These are phyloP conservation scores for Microtus oregoni DNA, from an alignment of 2,113 vertebrate species.

Conservation along the genomic window DNA sequence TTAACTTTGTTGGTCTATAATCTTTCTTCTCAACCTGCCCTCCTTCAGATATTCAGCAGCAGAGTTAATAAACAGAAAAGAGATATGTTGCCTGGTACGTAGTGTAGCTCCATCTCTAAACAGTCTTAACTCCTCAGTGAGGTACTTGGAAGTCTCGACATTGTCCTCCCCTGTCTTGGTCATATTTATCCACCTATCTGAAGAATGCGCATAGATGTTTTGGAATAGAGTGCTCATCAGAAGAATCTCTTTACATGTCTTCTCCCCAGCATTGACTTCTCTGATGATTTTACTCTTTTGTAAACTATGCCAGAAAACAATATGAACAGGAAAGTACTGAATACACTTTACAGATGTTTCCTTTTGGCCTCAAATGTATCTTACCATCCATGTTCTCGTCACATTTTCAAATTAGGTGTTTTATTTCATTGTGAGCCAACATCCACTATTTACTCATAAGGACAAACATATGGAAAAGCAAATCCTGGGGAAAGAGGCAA, in stretches of 20 bases:
- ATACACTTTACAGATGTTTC: neutral
- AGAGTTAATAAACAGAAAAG: neutral
- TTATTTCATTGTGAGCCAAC: constrained; percentile 27
- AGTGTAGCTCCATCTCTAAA: neutral
- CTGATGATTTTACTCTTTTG: neutral
- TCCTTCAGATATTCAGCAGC: neutral
- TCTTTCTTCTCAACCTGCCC: neutral
- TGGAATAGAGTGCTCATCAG: neutral
- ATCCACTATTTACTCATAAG: constrained; percentile 8
- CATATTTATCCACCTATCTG: neutral
- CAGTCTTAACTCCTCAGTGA: neutral
- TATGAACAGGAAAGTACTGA: neutral
- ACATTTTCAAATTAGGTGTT: neutral
- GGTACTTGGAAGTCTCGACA: neutral
- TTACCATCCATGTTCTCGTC: neutral
- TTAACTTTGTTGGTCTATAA: neutral
- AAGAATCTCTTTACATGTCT: neutral
- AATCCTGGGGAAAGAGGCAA: constrained; percentile 8
- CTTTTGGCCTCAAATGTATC: neutral
- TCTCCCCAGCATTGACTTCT: neutral
- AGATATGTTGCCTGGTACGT: neutral
- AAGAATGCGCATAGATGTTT: neutral
- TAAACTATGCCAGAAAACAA: neutral
- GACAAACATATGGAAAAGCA: constrained; percentile 38
- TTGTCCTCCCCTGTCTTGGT: neutral